Evolutionary conservation across 2,888 invertebrate species (phyloP).

Genomic region (Ophraella communa): DNA sequence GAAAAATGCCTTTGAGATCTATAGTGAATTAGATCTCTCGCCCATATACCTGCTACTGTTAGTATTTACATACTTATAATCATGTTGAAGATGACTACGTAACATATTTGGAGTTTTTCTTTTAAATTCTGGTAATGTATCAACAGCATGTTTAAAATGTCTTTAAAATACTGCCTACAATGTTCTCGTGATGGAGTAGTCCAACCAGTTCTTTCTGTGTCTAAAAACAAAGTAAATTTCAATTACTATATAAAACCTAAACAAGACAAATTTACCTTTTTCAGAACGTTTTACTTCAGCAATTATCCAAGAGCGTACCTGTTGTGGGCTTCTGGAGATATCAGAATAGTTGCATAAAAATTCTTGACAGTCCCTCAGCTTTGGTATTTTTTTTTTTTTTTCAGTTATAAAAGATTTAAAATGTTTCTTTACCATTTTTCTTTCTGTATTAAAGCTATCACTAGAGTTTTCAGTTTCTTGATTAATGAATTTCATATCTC

Average conservation of each 20-base stretch:
- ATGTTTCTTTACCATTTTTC: background rate
- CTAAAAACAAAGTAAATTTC: background rate
- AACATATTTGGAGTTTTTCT: background rate
- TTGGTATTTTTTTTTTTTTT: background rate
- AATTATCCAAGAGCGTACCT: slow-evolving; percentile 1
- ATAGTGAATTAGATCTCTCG: no score
- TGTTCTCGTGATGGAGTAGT: background rate
- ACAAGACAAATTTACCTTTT: background rate
- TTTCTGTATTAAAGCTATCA: no score
- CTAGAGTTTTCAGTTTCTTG: no score
- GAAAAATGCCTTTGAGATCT: no score
- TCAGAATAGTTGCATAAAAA: background rate
- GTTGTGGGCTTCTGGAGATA: background rate
- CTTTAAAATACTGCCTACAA: background rate
- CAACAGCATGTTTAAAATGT: background rate
- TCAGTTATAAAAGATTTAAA: background rate
- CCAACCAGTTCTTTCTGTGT: background rate
- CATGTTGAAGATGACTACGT: background rate
- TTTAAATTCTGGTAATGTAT: background rate
- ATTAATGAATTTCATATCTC: no score
- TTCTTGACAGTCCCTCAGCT: background rate
- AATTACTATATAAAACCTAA: background rate
- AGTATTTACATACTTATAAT: background rate
- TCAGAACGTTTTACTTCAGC: background rate
- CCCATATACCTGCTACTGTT: no score